phyloP scores from a whole-genome alignment of 2,797 vertebrate genomes.

The Gorsachius magnificus region DNA sequence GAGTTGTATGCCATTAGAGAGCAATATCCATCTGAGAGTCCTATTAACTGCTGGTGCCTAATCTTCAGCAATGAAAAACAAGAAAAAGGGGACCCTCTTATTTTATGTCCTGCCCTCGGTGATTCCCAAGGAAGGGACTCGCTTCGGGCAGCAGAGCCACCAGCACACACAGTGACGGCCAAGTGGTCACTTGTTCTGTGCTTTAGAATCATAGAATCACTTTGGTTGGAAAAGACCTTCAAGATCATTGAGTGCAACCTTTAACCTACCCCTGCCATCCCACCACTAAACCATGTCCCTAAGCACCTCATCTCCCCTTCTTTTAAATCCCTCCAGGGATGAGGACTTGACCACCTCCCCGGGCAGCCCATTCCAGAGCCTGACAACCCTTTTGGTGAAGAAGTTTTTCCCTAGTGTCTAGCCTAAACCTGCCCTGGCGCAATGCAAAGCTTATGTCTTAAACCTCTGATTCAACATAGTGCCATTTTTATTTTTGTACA shows the following conservation, averaged over 20 bases:
- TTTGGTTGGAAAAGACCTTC: too few relatives aligned
- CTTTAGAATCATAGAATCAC: background rate
- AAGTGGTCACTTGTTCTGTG: background rate
- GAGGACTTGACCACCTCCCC: too few relatives aligned
- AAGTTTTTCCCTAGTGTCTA: too few relatives aligned
- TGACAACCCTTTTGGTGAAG: too few relatives aligned
- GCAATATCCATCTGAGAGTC: background rate
- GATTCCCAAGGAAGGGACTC: background rate
- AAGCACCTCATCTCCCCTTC: too few relatives aligned
- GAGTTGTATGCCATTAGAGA: background rate
- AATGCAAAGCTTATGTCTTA: background rate
- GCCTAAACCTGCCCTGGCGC: too few relatives aligned
- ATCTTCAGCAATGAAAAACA: background rate
- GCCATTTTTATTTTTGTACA: background rate
- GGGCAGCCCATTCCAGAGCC: too few relatives aligned
- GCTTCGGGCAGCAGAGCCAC: background rate
- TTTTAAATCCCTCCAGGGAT: too few relatives aligned
- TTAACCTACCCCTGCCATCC: too few relatives aligned
- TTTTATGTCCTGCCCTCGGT: background rate
- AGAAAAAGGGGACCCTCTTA: background rate
- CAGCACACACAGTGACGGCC: background rate
- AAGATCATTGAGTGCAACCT: too few relatives aligned
- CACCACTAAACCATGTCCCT: too few relatives aligned
- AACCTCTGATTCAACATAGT: background rate
- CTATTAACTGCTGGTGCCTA: background rate